Percentiles rank a stretch among this genome's conserved stretches.
phyloP scores from a whole-genome alignment of 2,797 vertebrate genomes.

The Coendou prehensilis region DNA sequence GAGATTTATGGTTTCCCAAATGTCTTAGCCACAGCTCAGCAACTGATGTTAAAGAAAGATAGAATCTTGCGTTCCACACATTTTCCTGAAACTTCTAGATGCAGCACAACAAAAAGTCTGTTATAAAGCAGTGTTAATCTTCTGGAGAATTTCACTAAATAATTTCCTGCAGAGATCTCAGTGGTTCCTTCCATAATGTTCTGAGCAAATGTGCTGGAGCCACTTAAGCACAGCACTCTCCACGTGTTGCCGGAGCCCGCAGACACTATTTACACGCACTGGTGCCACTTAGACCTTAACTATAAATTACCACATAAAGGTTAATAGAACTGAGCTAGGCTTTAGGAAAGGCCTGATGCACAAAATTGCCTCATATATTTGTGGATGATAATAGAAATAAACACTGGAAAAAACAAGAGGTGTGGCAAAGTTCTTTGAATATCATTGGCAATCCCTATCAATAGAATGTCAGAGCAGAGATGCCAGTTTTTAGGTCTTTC shows the following conservation, averaged over 20 bases:
- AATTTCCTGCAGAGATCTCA: constrained; percentile 57
- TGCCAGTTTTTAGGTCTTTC: constrained; percentile 33
- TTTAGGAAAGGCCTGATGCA: constrained; percentile 71
- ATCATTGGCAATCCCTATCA: constrained; percentile 21
- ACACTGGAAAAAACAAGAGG: constrained; percentile 69
- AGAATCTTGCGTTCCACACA: not conserved
- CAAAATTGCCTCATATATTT: constrained; percentile 75
- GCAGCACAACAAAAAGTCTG: constrained; percentile 4
- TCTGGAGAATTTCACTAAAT: constrained; percentile 61
- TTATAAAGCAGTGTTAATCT: constrained; percentile 58
- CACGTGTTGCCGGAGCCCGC: not conserved
- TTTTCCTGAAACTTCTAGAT: constrained; percentile 31
- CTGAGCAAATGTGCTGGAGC: constrained; percentile 66
- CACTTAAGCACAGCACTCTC: constrained; percentile 66
- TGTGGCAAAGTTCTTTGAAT: constrained; percentile 63
- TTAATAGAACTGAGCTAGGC: constrained; percentile 65
- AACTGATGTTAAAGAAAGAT: not conserved
- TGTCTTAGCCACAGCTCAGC: not conserved
- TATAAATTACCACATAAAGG: constrained; percentile 78
- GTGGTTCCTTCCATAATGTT: constrained; percentile 63
- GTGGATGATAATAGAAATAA: constrained; percentile 77
- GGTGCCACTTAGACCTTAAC: constrained; percentile 69
- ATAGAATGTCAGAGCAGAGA: constrained; percentile 53
- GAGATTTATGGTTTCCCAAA: constrained; percentile 14
- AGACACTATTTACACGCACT: constrained; percentile 57